A percentile compares a stretch with the other conserved stretches of the same genome.
Evolutionary conservation across 2,888 invertebrate species (phyloP).

Genomic region (Thecophora atra): DNA sequence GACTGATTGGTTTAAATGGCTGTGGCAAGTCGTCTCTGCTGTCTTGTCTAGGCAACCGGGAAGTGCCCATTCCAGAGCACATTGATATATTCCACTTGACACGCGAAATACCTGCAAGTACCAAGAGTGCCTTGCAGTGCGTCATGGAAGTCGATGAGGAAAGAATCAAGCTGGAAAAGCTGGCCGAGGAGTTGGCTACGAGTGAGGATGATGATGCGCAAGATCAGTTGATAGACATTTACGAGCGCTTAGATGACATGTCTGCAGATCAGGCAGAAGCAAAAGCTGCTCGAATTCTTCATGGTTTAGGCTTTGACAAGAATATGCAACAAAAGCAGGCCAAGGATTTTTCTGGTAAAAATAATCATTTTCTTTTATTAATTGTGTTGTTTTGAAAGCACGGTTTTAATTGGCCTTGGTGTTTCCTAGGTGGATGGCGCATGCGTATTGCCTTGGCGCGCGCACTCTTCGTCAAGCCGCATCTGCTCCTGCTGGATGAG

Average conservation of each 20-base stretch:
- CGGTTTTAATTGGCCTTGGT: neutral
- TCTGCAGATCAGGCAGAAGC: slow-evolving; percentile 95
- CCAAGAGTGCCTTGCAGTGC: slow-evolving; percentile 93
- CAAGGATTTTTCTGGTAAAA: slow-evolving; percentile 79
- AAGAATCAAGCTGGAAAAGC: slow-evolving; percentile 85
- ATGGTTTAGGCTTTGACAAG: slow-evolving; percentile 94
- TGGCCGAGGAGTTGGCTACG: slow-evolving; percentile 89
- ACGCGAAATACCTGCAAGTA: slow-evolving; percentile 97
- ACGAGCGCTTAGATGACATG: slow-evolving; percentile 96
- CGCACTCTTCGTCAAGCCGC: slow-evolving; percentile 97
- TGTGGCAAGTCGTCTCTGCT: slow-evolving; percentile 97
- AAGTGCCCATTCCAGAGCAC: slow-evolving; percentile 95
- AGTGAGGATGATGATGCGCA: slow-evolving; percentile 92
- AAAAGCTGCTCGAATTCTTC: slow-evolving; percentile 92
- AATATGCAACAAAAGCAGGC: slow-evolving; percentile 88
- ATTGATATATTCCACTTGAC: slow-evolving; percentile 98
- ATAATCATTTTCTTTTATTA: slow-evolving; percentile 16
- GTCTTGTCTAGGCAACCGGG: slow-evolving; percentile 88
- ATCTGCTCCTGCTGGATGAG: slow-evolving; percentile 94
- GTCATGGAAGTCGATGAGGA: slow-evolving; percentile 99
- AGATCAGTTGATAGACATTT: slow-evolving; percentile 96
- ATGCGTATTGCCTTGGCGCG: slow-evolving; percentile 98
- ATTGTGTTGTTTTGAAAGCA: neutral
- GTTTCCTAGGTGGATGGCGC: slow-evolving; percentile 84
- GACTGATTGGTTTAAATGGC: slow-evolving; percentile 96